Evolutionary conservation across 2,113 vertebrate species (phyloP).

Genomic region (Euleptes europaea): DNA sequence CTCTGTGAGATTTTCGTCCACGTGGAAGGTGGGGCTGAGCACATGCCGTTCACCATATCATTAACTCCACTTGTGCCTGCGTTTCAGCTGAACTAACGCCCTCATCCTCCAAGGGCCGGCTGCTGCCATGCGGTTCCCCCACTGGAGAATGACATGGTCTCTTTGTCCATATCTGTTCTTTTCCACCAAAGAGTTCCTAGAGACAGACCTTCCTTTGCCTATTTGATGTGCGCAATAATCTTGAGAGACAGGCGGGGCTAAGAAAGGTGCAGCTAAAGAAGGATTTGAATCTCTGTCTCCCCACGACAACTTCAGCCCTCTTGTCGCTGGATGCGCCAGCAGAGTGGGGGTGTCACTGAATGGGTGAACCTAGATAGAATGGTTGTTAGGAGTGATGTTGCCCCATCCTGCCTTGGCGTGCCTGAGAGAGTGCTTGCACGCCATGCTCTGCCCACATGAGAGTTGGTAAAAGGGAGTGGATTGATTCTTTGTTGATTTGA

Average conservation of each 20-base stretch:
- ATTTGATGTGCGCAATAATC: not conserved
- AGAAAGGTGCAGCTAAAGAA: not conserved
- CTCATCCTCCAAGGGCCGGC: not conserved
- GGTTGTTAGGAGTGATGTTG: not conserved
- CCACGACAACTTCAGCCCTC: not conserved
- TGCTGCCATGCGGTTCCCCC: not conserved
- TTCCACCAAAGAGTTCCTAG: not conserved
- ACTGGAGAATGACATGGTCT: not conserved
- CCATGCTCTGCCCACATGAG: not conserved
- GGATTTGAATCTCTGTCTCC: not conserved
- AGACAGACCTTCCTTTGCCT: not conserved
- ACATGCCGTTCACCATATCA: not conserved
- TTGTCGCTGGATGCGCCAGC: no score
- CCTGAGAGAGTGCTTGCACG: no score
- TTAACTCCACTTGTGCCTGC: no score
- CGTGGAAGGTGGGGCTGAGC: slow-evolving; percentile 69
- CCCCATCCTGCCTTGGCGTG: not conserved
- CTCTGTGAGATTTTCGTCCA: slow-evolving; percentile 77
- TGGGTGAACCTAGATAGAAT: no score
- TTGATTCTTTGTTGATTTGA: not conserved
- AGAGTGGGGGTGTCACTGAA: not conserved
- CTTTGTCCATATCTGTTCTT: not conserved
- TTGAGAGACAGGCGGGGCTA: not conserved
- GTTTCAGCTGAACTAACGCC: not conserved
- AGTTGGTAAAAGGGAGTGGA: rapidly evolving